Conservation (phyloP, 2,888 invertebrate species). For the Tetranychus piercei region DNA sequence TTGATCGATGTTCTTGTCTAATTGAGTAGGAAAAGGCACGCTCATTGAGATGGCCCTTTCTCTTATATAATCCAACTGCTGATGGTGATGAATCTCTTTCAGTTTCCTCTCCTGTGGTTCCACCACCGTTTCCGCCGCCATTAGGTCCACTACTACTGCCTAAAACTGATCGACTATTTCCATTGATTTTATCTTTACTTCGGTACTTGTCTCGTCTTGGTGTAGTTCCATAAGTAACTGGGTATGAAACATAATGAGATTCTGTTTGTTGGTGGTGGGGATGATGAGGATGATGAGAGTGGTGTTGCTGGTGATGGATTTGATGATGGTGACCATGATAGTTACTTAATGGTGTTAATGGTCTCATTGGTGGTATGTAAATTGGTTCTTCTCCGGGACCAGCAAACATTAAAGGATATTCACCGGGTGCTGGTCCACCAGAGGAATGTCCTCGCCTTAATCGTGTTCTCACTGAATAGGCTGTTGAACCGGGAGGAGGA, state of each 20-base stretch:
- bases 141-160: not conserved
- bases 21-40: conserved; percentile 83
- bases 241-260: conserved; percentile 6
- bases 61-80: conserved; percentile 66
- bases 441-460: conserved; percentile 4
- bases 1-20: conserved; percentile 72
- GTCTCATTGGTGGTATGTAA: conserved; percentile 13
- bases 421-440: not conserved
- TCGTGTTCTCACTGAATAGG: not conserved
- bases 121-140: not conserved
- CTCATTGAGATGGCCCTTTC: conserved; percentile 78
- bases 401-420: conserved; percentile 4
- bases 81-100: conserved; percentile 39
- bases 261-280: not conserved
- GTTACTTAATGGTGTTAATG: conserved; percentile 14
- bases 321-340: conserved; percentile 1
- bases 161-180: not conserved
- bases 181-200: not conserved
- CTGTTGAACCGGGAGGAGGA: conserved; percentile 9
- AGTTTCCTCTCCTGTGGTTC: conserved; percentile 19
- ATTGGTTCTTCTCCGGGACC: conserved; percentile 9
- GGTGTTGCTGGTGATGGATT: not conserved
- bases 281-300: not conserved
- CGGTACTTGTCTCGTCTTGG: not conserved
- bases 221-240: conserved; percentile 10